These are phyloP conservation scores for Cantharis rustica DNA, from an alignment of 2,888 invertebrate genomes.

Conservation along the genomic window DNA sequence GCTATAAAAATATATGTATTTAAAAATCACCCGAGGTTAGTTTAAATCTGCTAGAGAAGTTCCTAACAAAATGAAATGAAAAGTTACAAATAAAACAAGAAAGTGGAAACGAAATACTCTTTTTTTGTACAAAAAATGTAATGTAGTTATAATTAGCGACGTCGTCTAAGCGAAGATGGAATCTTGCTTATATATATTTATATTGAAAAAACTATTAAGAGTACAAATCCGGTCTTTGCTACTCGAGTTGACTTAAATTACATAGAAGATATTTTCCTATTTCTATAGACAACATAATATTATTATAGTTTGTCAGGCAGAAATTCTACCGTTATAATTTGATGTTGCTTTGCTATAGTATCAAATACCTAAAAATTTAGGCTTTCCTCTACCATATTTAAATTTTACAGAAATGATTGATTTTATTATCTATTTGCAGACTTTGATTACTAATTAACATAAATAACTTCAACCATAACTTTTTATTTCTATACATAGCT, in stretches of 20 bases:
- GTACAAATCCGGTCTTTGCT: conserved; percentile 23
- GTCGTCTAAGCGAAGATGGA: background rate
- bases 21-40: background rate
- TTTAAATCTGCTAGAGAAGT: background rate
- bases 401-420: background rate
- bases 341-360: background rate
- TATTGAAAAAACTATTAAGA: conserved; percentile 4
- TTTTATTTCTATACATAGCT: background rate
- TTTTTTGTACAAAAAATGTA: background rate
- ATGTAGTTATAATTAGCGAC: background rate
- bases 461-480: background rate
- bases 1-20: background rate
- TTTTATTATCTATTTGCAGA: background rate
- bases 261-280: conserved; percentile 23
- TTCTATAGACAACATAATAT: conserved; percentile 9
- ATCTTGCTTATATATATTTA: background rate
- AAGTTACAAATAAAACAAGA: background rate
- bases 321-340: background rate
- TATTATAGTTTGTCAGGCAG: background rate
- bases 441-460: background rate
- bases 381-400: background rate
- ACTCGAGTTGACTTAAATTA: conserved; percentile 25
- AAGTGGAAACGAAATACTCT: background rate
- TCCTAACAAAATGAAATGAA: background rate
- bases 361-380: background rate